Evolutionary conservation across 2,888 invertebrate species (phyloP).

Genomic region (Campoplex nolae): DNA sequence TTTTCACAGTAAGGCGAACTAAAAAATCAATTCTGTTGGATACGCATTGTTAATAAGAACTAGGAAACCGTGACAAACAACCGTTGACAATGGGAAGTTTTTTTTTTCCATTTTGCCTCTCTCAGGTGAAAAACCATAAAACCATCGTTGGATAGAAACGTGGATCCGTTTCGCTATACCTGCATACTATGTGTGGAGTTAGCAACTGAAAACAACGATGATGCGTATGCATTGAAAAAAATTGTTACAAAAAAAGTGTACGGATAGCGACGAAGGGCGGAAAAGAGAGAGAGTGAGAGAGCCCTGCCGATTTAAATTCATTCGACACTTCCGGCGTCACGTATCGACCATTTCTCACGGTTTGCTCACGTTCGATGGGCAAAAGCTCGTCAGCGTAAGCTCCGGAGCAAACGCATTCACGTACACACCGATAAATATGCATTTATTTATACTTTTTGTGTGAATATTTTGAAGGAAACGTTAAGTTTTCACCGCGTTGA

Average conservation of each 20-base stretch:
- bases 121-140: conserved; percentile 25
- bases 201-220: conserved; percentile 7
- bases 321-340: conserved; percentile 60
- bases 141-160: conserved; percentile 31
- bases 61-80: conserved; percentile 39
- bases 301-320: conserved; percentile 56
- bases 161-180: conserved; percentile 35
- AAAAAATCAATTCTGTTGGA: neutral
- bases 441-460: neutral
- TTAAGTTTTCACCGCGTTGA: neutral
- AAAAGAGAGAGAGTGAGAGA: conserved; percentile 4
- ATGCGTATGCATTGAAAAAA: conserved; percentile 16
- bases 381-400: conserved; percentile 51
- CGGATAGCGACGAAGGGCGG: conserved; percentile 21
- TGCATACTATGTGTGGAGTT: neutral
- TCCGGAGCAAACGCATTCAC: conserved; percentile 8
- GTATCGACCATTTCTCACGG: conserved; percentile 61
- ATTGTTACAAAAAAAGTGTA: conserved; percentile 16
- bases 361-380: conserved; percentile 54
- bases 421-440: neutral
- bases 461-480: neutral
- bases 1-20: neutral
- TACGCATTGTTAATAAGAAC: conserved; percentile 6
- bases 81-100: conserved; percentile 16
- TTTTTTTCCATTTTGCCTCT: neutral